Evolutionary conservation across 2,888 invertebrate genomes (phyloP).

Genomic region (Gortyna flavago): DNA sequence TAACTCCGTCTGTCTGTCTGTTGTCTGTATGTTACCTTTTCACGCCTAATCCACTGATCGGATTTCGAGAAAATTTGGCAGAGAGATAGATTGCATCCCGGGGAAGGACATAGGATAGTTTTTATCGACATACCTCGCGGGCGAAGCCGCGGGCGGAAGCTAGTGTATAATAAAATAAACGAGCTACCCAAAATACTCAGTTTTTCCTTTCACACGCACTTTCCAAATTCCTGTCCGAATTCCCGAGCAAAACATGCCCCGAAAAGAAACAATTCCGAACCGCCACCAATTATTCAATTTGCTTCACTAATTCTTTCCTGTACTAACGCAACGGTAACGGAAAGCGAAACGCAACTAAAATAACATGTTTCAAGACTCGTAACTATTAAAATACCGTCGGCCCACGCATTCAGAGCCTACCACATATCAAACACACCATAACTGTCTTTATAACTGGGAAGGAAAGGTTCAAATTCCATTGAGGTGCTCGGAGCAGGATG

Average conservation of each 20-base stretch:
- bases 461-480: constrained; percentile 62
- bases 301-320: constrained; percentile 54
- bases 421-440: constrained; percentile 59
- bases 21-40: no score
- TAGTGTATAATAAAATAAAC: no score
- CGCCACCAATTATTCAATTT: constrained; percentile 61
- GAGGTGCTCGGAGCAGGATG: constrained; percentile 59
- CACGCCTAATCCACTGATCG: no score
- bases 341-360: constrained; percentile 68
- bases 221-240: neutral
- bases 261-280: constrained; percentile 33
- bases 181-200: neutral
- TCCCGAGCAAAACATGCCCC: constrained; percentile 3
- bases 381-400: constrained; percentile 81
- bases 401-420: constrained; percentile 72
- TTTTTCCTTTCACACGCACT: constrained; percentile 39
- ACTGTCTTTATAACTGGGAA: constrained; percentile 66
- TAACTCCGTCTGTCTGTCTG: no score
- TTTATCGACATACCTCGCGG: no score
- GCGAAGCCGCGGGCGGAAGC: no score
- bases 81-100: no score
- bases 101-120: no score
- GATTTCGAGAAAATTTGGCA: no score
- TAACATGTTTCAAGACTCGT: constrained; percentile 70
- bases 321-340: constrained; percentile 56